Conservation (phyloP, 1,140 invertebrate genomes). For the Apis florea region DNA sequence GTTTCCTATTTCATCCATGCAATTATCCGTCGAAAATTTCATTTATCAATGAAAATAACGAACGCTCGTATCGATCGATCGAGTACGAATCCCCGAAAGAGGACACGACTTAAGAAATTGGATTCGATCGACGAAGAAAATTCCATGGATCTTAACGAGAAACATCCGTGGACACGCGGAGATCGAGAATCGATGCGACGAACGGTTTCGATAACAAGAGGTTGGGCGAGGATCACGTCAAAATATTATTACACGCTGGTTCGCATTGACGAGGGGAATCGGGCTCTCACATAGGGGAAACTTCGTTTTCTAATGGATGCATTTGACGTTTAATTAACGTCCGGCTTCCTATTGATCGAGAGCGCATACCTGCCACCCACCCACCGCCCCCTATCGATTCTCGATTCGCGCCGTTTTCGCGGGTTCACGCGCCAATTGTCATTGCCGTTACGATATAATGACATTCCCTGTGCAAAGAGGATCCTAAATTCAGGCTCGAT, state of each 20-base stretch:
- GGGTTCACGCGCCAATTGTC: background rate
- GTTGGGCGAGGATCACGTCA: background rate
- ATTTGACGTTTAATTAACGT: constrained; percentile 34
- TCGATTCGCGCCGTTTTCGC: background rate
- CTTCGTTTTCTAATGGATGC: constrained; percentile 30
- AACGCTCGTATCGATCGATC: too few relatives aligned
- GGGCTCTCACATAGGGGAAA: background rate
- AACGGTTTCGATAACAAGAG: background rate
- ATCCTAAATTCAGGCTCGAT: background rate
- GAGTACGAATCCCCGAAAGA: too few relatives aligned
- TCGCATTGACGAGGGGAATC: background rate
- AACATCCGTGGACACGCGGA: too few relatives aligned
- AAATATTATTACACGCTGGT: background rate
- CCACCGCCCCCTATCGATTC: background rate
- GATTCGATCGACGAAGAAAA: too few relatives aligned
- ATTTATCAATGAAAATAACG: too few relatives aligned
- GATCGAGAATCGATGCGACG: too few relatives aligned
- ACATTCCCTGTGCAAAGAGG: too few relatives aligned
- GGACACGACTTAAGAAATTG: too few relatives aligned
- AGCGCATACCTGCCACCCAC: too few relatives aligned
- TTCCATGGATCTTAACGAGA: too few relatives aligned
- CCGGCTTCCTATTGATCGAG: constrained; percentile 4
- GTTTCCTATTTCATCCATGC: too few relatives aligned
- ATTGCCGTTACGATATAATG: background rate
- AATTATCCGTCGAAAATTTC: too few relatives aligned